A percentile compares a stretch with the other conserved stretches of the same genome.
phyloP scores from a whole-genome alignment of 2,797 vertebrate species.

The Pangasius djambal region DNA sequence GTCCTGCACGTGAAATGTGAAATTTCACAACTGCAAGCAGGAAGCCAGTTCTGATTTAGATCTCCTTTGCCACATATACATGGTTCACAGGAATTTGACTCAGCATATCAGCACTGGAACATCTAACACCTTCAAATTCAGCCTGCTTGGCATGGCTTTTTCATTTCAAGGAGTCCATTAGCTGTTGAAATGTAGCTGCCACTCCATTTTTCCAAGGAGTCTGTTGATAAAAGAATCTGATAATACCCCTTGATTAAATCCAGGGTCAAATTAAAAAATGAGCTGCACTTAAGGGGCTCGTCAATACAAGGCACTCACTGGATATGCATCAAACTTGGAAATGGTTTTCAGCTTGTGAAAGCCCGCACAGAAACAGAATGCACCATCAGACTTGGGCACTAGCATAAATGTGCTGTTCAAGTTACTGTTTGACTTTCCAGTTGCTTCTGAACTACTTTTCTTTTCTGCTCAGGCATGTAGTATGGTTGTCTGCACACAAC shows the following conservation, averaged over 20 bases:
- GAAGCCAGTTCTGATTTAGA: background rate
- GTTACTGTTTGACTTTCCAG: background rate
- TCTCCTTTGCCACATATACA: background rate
- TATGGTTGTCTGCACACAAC: background rate
- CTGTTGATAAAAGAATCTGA: background rate
- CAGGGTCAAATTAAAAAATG: background rate
- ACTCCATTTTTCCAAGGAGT: background rate
- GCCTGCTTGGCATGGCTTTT: background rate
- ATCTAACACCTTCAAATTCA: too few relatives aligned
- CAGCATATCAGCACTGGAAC: background rate
- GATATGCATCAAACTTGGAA: background rate
- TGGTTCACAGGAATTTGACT: slow-evolving; percentile 1
- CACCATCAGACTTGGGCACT: background rate
- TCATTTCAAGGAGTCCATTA: background rate
- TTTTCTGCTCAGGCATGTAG: background rate
- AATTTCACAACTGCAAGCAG: background rate
- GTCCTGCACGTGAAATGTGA: background rate
- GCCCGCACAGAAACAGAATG: background rate
- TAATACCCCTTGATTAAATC: background rate
- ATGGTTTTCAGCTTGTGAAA: background rate
- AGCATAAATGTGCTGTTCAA: background rate
- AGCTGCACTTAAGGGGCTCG: background rate
- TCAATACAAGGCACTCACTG: background rate
- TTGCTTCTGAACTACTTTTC: background rate
- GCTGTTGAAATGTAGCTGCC: background rate